A percentile compares a stretch with the other conserved stretches of the same genome.
Evolutionary conservation across 1,140 invertebrate genomes (phyloP).

Genomic region (Odontomachus brunneus): DNA sequence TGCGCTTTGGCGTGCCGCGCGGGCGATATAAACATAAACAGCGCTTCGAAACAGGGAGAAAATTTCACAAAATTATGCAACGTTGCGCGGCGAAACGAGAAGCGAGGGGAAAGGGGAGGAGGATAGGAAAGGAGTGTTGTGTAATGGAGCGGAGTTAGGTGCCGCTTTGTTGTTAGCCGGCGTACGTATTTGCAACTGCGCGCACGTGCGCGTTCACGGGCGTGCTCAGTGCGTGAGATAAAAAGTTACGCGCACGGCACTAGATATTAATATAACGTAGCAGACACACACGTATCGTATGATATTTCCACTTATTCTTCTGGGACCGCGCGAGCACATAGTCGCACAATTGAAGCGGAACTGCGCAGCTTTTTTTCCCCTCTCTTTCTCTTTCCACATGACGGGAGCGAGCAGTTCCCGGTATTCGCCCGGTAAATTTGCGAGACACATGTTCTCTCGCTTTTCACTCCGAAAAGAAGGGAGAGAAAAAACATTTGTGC

Average conservation of each 20-base stretch:
- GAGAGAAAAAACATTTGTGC: background rate
- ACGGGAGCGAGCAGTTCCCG: conserved; percentile 26
- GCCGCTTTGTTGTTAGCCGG: conserved; percentile 5
- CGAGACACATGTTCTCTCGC: background rate
- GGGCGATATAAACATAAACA: no score
- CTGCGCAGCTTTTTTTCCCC: background rate
- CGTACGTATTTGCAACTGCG: conserved; percentile 16
- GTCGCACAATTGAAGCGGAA: conserved; percentile 9
- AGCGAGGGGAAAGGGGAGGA: background rate
- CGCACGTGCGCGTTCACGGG: background rate
- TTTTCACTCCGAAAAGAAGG: no score
- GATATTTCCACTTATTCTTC: conserved; percentile 32
- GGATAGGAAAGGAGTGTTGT: no score
- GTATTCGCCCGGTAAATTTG: conserved; percentile 14
- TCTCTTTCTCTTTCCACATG: no score
- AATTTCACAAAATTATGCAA: conserved; percentile 31
- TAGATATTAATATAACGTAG: conserved; percentile 22
- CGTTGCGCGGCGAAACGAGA: background rate
- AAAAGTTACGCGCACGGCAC: background rate
- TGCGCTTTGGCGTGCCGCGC: background rate
- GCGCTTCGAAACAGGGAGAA: conserved; percentile 23
- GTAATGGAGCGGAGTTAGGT: background rate
- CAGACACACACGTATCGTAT: conserved; percentile 14
- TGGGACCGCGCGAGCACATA: background rate
- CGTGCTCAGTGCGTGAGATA: background rate